Percentiles rank a stretch among this genome's conserved stretches.
These are phyloP conservation scores for Agrypnia vestita DNA, from an alignment of 1,140 invertebrate genomes.

Conservation along the genomic window DNA sequence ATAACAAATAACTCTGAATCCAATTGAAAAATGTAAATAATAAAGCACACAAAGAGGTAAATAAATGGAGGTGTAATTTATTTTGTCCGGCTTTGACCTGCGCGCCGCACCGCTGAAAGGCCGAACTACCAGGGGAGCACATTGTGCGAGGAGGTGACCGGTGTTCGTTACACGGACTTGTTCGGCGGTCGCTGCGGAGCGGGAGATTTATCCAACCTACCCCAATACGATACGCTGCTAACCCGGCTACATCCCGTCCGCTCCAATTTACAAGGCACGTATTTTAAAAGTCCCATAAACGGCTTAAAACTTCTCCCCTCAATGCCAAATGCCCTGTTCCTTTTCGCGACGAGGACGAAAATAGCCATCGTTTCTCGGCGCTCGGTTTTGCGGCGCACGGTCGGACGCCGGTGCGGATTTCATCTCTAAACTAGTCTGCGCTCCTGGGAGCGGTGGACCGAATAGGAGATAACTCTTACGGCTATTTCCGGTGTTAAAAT, in stretches of 20 bases:
- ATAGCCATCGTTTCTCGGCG: background rate
- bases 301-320: background rate
- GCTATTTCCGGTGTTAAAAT: constrained; percentile 35
- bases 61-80: constrained; percentile 26
- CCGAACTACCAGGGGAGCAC: constrained; percentile 2
- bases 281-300: constrained; percentile 19
- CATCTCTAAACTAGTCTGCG: constrained; percentile 16
- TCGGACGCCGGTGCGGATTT: constrained; percentile 8
- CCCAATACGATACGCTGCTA: constrained; percentile 14
- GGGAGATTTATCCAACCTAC: constrained; percentile 38
- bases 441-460: constrained; percentile 25
- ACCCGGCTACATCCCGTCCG: constrained; percentile 1
- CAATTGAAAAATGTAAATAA: constrained; percentile 24
- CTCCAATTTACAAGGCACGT: background rate
- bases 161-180: constrained; percentile 26
- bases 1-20: constrained; percentile 3
- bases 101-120: background rate
- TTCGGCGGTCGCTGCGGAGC: constrained; percentile 2
- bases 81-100: constrained; percentile 3
- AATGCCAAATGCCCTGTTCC: background rate
- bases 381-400: constrained; percentile 4
- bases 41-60: background rate
- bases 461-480: constrained; percentile 19
- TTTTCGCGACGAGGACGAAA: constrained; percentile 1
- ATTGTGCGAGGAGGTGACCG: constrained; percentile 4